Conservation (phyloP, 2,797 vertebrate species). For the Setipinna tenuifilis region DNA sequence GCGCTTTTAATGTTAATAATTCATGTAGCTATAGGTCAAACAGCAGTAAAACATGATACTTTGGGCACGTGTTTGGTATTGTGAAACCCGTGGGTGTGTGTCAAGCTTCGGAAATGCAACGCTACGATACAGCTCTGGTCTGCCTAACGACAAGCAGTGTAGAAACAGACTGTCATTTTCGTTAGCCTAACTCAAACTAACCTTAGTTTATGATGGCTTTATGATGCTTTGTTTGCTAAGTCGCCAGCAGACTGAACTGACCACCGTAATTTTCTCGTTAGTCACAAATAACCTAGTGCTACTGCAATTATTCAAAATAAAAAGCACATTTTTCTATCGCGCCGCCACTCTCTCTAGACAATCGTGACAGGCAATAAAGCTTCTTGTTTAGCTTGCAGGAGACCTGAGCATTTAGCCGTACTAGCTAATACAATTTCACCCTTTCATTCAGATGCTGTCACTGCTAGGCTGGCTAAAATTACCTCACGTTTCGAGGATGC, state of each 20-base stretch:
- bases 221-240: neutral
- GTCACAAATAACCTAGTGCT: neutral
- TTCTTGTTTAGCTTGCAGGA: neutral
- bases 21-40: neutral
- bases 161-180: neutral
- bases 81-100: no score
- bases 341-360: neutral
- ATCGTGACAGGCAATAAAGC: neutral
- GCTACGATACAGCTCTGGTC: neutral
- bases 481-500: neutral
- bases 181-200: constrained; percentile 5
- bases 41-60: neutral
- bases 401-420: constrained; percentile 12
- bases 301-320: neutral
- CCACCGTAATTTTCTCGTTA: neutral
- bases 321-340: neutral
- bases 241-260: neutral
- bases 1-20: neutral
- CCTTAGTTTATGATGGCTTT: neutral
- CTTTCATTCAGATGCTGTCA: constrained; percentile 12
- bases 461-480: neutral
- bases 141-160: constrained; percentile 1
- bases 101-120: neutral
- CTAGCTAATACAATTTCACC: neutral
- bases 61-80: neutral